Conservation (phyloP, 2,797 vertebrate species). For the Gila robusta region DNA sequence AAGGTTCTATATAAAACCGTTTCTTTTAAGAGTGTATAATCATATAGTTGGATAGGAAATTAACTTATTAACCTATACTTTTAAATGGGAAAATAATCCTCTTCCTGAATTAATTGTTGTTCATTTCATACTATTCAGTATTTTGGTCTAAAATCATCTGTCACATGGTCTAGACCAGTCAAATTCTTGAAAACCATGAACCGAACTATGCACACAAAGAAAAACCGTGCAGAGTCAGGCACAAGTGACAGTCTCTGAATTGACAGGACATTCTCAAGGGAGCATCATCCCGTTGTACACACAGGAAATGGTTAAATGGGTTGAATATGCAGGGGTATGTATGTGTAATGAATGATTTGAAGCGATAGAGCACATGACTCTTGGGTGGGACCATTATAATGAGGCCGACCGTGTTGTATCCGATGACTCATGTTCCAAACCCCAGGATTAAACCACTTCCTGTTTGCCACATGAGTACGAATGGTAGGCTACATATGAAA, state of each 20-base stretch:
- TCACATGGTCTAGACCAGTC: background rate
- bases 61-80: background rate
- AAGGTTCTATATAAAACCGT: background rate
- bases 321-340: conserved; percentile 25
- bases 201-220: background rate
- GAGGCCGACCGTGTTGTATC: conserved; percentile 51
- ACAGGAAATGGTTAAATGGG: conserved; percentile 29
- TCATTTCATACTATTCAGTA: background rate
- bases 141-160: background rate
- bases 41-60: background rate
- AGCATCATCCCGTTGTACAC: conserved; percentile 8
- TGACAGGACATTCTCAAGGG: conserved; percentile 11
- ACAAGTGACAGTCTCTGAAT: conserved; percentile 34
- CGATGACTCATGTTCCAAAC: conserved; percentile 56
- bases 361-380: conserved; percentile 10
- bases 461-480: conserved; percentile 43
- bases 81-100: background rate
- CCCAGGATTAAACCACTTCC: conserved; percentile 44
- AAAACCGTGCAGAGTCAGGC: background rate
- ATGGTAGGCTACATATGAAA: background rate
- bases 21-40: background rate
- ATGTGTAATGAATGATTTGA: conserved; percentile 39
- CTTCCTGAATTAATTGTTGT: background rate
- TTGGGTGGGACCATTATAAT: conserved; percentile 47
- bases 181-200: background rate